Conservation (phyloP, 2,888 invertebrate genomes). For the Drosophila testacea region DNA sequence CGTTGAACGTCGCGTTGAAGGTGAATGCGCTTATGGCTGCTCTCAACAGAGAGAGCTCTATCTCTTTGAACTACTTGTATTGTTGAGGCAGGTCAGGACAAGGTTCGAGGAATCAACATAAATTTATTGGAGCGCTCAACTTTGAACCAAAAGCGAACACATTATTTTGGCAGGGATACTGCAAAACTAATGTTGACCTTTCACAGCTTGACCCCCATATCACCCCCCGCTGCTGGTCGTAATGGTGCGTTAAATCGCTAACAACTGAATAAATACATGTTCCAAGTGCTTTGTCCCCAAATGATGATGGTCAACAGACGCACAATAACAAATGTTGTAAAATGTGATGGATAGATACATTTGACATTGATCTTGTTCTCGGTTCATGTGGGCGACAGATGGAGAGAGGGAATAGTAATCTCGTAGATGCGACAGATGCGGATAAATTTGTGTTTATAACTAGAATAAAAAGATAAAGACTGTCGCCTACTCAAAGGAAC, state of each 20-base stretch:
- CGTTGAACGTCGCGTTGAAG: slow-evolving; percentile 7
- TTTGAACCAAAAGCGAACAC: slow-evolving; percentile 55
- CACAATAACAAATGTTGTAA: slow-evolving; percentile 29
- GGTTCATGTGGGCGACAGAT: neutral
- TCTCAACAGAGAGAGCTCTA: neutral
- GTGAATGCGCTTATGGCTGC: slow-evolving; percentile 33
- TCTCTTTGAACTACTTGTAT: slow-evolving; percentile 6
- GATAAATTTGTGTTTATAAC: slow-evolving; percentile 11
- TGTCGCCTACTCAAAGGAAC: neutral
- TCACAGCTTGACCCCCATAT: slow-evolving; percentile 8
- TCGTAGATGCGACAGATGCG: neutral
- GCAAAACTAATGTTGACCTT: slow-evolving; percentile 55
- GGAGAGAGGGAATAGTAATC: neutral
- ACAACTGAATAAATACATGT: slow-evolving; percentile 25
- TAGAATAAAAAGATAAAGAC: neutral
- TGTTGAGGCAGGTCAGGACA: slow-evolving; percentile 16
- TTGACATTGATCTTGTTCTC: slow-evolving; percentile 13
- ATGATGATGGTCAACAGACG: slow-evolving; percentile 35
- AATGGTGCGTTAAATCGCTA: slow-evolving; percentile 37
- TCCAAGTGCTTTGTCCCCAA: slow-evolving; percentile 21
- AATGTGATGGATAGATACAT: slow-evolving; percentile 51
- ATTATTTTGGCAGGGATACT: neutral
- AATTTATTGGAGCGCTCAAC: slow-evolving; percentile 53
- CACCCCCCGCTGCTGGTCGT: slow-evolving; percentile 3
- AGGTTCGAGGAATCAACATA: slow-evolving; percentile 13